A percentile compares a stretch with the other conserved stretches of the same genome.
These are phyloP conservation scores for Rhopilema esculentum DNA, from an alignment of 30 jellyfish, hydroid and myxozoan species.

Conservation along the genomic window DNA sequence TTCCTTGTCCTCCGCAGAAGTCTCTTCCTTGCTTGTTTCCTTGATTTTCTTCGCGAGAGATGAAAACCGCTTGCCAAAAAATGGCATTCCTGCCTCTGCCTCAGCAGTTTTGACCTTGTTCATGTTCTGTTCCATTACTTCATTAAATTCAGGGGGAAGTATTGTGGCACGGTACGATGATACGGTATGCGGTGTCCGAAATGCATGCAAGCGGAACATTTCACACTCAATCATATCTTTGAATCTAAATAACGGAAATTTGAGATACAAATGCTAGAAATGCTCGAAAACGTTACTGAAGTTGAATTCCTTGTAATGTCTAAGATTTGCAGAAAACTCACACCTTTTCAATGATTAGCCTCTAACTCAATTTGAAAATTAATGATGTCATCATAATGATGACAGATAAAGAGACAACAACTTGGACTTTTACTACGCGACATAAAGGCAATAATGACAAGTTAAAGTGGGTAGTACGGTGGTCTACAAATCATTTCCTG, in stretches of 20 bases:
- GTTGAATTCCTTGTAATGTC: not conserved
- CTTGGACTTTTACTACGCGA: too few species aligned
- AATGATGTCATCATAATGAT: too few species aligned
- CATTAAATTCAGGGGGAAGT: slow-evolving; percentile 76
- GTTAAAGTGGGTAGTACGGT: too few species aligned
- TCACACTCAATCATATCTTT: slow-evolving; percentile 87
- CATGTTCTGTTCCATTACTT: slow-evolving; percentile 58
- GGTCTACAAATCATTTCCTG: too few species aligned
- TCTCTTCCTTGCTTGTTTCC: slow-evolving; percentile 16
- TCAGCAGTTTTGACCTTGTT: slow-evolving; percentile 37
- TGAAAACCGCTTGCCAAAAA: slow-evolving; percentile 14
- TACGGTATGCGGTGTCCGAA: slow-evolving; percentile 63
- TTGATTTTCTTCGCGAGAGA: slow-evolving; percentile 18
- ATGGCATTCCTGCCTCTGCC: slow-evolving; percentile 19
- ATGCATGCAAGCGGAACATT: slow-evolving; percentile 71
- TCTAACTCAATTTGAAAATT: too few species aligned
- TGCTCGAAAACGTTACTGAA: not conserved
- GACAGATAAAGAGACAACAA: too few species aligned
- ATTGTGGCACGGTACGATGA: slow-evolving; percentile 86
- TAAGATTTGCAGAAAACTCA: too few species aligned
- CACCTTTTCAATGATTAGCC: too few species aligned
- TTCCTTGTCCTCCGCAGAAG: slow-evolving; percentile 28
- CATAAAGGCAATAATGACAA: too few species aligned
- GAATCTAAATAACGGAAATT: slow-evolving; percentile 56
- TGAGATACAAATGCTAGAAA: too few species aligned